Base-by-base conservation (phyloP, 2,797 vertebrate genomes). In the Emys orbicularis region DNA sequence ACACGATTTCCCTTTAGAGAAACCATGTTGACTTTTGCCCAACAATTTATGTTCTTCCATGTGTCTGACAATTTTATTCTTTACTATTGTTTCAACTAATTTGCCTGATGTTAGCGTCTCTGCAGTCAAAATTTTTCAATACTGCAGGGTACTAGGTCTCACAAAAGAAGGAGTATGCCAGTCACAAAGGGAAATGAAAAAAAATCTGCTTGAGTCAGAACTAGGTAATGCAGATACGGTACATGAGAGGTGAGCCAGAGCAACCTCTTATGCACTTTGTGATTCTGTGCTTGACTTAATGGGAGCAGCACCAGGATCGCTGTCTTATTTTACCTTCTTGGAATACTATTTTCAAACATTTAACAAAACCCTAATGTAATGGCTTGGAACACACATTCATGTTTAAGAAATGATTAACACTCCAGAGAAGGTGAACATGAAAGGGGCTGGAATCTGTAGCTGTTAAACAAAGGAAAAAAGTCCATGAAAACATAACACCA, bases 321-420 rank as follows among this genome's bases (percentile, higher is more conserved):
- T 61, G 31, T 4, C 53, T 50, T 50, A 81, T 49, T 94, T 84
- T 86, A 65, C 37, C 13, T n/a, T 95, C 72, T 61, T 94, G 57
- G 90, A 93, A 27, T 81, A 79, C 15, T 21, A 90, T 53, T 93
- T 95, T 81, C 50, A 94, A 92, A 37, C 89, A 57, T 79, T 61
- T 85, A 54, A 84, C 79, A 92, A 81, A 92, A 94, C 23, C 77
- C 68, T 89, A 80, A 94, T 3, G 37, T 52, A 95, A 91, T 86
- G 72, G 84, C 52, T 95, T 25, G 41, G 37, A 90, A 92, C 23
- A 94, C 34, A 65, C 61, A 96, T 4, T 16, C 59, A 21, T 94
- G 93, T 94, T 57, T 92, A 87, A 15, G 81, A 96, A 84, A 86
- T 61, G 68, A 95, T 84, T 91, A 65, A 76, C 56, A 87, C 21